Evolutionary conservation across 2,888 invertebrate genomes (phyloP), one percentile per base, ranked within the genome.

Genomic region (Limulus polyphemus): DNA sequence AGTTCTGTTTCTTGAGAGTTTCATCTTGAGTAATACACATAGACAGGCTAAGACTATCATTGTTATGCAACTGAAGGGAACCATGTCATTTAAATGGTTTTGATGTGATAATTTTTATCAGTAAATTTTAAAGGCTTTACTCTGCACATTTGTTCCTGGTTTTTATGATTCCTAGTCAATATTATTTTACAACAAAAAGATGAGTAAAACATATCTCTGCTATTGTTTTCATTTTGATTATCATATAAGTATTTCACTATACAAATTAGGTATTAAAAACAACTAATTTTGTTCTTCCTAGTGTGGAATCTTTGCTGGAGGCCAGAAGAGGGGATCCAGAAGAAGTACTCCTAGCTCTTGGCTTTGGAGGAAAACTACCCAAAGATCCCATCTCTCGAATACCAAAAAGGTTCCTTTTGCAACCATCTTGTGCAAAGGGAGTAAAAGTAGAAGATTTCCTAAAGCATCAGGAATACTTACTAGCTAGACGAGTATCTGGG

Each of bases 311-410:
- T 74, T 81, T 92, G 58, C 77, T 93, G 70, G 89, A 90, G 70
- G 82, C 88, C 16, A 81, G 93, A 51, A 86, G 84, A 73, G 87
- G 89, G 32, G 91, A 94, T 78, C 92, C 93, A 0, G 92, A 93
- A 75, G 88, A 89, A 60, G 85, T 94, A 61, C 80, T 94, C 47
- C 77, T 89, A 58, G 88, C 86, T 68, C 73, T 79, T 10, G 78
- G 79, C 2, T 79, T 79, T 68, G 77, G 76, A 13, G 76, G 74
- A 16, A 60, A 67, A 7, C 58, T 63, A 17, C 62, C 69, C 10
- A 70, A 70, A 61, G 73, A 69, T 55, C 67, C 72, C 9, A 63
- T 71, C 5, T 64, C 70, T 10, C 83, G 90, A 70, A 90, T 94
- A 76, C 93, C 93, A 4, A 84, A 82, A 69, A 77, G 85, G 62